Percentiles rank a stretch among this genome's conserved stretches.
Conservation (phyloP, 2,888 invertebrate genomes). For the Eledone cirrhosa region DNA sequence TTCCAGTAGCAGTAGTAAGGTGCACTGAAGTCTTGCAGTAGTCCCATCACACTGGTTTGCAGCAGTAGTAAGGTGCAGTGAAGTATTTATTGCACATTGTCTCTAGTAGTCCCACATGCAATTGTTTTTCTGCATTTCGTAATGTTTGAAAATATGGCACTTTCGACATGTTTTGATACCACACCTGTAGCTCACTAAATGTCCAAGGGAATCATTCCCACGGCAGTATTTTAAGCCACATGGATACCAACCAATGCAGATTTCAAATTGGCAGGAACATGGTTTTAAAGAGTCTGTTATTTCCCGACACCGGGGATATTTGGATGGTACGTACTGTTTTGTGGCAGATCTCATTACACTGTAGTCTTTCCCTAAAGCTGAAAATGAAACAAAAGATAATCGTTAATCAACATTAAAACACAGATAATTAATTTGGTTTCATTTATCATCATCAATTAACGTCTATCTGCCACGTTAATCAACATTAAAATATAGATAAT, state of each 20-base stretch:
- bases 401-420: too few relatives aligned
- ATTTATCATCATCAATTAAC: too few relatives aligned
- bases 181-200: conserved; percentile 82
- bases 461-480: too few relatives aligned
- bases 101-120: conserved; percentile 72
- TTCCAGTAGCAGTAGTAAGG: too few relatives aligned
- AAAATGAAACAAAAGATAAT: conserved; percentile 61
- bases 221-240: conserved; percentile 95
- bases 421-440: too few relatives aligned
- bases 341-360: conserved; percentile 72
- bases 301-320: conserved; percentile 63
- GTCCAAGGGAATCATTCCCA: conserved; percentile 76
- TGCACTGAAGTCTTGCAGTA: background rate
- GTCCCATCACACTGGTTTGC: too few relatives aligned
- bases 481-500: too few relatives aligned
- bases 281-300: conserved; percentile 67
- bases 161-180: conserved; percentile 95
- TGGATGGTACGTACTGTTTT: conserved; percentile 74
- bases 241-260: conserved; percentile 94
- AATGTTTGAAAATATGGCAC: conserved; percentile 88
- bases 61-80: background rate
- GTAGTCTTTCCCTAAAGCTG: conserved; percentile 60
- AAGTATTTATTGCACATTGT: background rate
- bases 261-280: conserved; percentile 86
- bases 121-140: conserved; percentile 82